Conservation (phyloP, 2,797 vertebrate genomes). For the Lerista edwardsae region DNA sequence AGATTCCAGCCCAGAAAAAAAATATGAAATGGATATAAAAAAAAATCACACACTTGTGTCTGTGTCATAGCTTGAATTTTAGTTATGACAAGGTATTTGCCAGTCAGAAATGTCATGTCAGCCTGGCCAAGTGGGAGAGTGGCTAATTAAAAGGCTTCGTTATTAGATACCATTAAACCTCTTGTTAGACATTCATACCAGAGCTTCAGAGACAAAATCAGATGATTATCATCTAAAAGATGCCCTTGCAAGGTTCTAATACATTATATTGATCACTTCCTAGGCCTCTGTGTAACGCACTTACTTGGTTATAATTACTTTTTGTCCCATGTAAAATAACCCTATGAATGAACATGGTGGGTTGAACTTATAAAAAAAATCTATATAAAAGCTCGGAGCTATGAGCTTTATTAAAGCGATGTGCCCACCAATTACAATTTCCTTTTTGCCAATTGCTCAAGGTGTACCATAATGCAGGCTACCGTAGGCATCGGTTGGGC, state of each 20-base stretch:
- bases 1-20: background rate
- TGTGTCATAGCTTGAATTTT: background rate
- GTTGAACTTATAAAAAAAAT: background rate
- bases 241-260: background rate
- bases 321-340: background rate
- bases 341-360: background rate
- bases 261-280: background rate
- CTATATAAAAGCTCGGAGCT: background rate
- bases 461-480: background rate
- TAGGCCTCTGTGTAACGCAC: background rate
- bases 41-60: background rate
- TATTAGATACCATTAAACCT: background rate
- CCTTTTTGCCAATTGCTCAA: background rate
- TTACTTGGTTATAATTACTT: background rate
- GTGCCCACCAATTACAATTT: background rate
- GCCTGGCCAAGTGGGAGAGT: background rate
- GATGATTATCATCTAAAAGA: background rate
- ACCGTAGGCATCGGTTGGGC: background rate
- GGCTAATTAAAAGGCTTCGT: background rate
- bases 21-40: too few relatives aligned
- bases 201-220: background rate
- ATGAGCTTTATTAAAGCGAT: too few relatives aligned
- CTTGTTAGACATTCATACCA: background rate
- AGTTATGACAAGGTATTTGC: background rate
- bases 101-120: background rate